Base-by-base conservation (phyloP, 1,140 invertebrate genomes). In the Meloidogyne chitwoodi region DNA sequence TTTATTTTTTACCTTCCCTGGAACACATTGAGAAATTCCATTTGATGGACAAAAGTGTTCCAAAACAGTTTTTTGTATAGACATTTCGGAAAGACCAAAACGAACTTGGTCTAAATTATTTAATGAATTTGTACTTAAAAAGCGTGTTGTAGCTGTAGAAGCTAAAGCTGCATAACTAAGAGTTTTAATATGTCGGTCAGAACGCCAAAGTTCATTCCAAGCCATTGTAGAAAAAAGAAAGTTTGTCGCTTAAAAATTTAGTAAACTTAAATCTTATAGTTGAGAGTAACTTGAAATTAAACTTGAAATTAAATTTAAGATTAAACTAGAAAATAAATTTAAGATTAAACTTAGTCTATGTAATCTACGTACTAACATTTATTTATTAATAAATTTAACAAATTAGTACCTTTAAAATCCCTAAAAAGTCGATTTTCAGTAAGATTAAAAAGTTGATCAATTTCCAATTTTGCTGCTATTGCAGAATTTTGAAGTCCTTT, bases 121-220 rank as follows among this genome's bases (percentile, higher is more conserved):
- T 22, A 77, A 44, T 12, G 34, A 56, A 26, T 41, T 34, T 8
- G 68, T 81, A 26, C 76, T 78, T 73, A 24, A 68, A 29, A 34
- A 24, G 19, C 27, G 56, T 76, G 10, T 41, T 19, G 44, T 8
- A 24, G 27, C 24, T 19, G 77, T 76, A 1, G 83, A 81, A 26
- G 81, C 68, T 14, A 84, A 64, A 12, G 83, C 84, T 12, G 82
- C 74, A 64, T 83, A 84, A 8, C 84, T 83, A 19, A 84, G 41
- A 48, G 82, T 83, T 70, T 84, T 84, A 1, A 81, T 79, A 34
- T 78, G 81, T 61, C 77, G 68, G 72, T 84, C 80, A n/a, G 75
- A 80, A 11, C 34, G 63, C n/a, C 67, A 76, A 31, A 84, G 65
- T 19, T 83, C 80, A 26, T 56, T 66, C 83, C 83, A 84, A 6